phyloP scores from a whole-genome alignment of 2,113 vertebrate genomes.

The Ailurus styani region DNA sequence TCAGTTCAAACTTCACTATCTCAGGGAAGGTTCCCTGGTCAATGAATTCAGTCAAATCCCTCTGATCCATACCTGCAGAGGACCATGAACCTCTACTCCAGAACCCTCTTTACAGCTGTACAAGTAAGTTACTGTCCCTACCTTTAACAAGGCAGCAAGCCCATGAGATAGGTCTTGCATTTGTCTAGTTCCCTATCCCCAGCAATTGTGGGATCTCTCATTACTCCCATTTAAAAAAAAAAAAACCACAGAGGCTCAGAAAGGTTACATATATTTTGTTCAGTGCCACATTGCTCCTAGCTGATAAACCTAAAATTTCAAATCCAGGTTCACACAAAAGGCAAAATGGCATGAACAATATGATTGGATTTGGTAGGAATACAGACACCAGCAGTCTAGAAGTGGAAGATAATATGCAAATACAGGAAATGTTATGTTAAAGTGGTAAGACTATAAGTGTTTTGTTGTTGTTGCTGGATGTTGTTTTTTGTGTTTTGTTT shows the following conservation, averaged over 20 bases:
- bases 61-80: no score
- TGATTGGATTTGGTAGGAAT: not conserved
- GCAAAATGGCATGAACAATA: not conserved
- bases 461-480: not conserved
- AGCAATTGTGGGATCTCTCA: not conserved
- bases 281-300: not conserved
- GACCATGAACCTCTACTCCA: not conserved
- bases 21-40: not conserved
- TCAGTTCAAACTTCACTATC: not conserved
- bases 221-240: not conserved
- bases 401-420: not conserved
- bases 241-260: not conserved
- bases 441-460: not conserved
- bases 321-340: not conserved
- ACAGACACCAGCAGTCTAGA: not conserved
- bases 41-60: not conserved
- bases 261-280: not conserved
- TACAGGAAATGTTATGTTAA: not conserved
- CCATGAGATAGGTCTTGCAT: not conserved
- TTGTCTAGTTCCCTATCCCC: not conserved
- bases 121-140: not conserved
- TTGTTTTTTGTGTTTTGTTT: not conserved
- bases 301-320: not conserved
- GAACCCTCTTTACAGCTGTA: not conserved
- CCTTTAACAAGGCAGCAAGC: not conserved